A percentile compares a stretch with the other conserved stretches of the same genome.
Conservation (phyloP, 2,113 vertebrate genomes). For the Cinclus cinclus region DNA sequence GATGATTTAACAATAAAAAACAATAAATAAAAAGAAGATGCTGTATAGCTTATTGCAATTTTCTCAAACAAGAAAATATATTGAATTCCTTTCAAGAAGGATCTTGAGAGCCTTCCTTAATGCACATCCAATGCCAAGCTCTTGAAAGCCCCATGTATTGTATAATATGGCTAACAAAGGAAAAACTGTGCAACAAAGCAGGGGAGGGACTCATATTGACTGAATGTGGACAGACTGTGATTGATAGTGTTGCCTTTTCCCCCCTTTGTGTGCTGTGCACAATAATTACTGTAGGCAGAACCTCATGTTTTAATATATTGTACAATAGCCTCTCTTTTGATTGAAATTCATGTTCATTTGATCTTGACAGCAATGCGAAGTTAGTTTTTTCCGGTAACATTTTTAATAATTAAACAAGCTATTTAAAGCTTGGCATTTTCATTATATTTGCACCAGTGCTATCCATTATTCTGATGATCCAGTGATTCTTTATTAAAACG, state of each 20-base stretch:
- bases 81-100: conserved; percentile 66
- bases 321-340: conserved; percentile 57
- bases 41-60: conserved; percentile 61
- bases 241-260: conserved; percentile 53
- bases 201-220: conserved; percentile 35
- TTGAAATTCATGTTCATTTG: conserved; percentile 71
- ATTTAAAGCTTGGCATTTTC: conserved; percentile 65
- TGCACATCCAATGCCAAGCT: conserved; percentile 23
- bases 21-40: conserved; percentile 31
- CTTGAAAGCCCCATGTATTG: conserved; percentile 18
- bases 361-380: conserved; percentile 63
- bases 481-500: conserved; percentile 65
- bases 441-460: conserved; percentile 59
- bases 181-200: conserved; percentile 33
- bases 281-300: conserved; percentile 60
- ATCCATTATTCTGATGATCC: conserved; percentile 65
- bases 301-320: conserved; percentile 69
- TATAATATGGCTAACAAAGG: conserved; percentile 30
- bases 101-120: conserved; percentile 49
- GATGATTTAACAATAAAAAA: conserved; percentile 13
- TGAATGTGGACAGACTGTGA: conserved; percentile 7
- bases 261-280: conserved; percentile 30
- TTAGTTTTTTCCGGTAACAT: conserved; percentile 61
- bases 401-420: conserved; percentile 75
- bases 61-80: conserved; percentile 62